Evolutionary conservation across 2,797 vertebrate genomes (phyloP).

Genomic region (Agapornis canus): DNA sequence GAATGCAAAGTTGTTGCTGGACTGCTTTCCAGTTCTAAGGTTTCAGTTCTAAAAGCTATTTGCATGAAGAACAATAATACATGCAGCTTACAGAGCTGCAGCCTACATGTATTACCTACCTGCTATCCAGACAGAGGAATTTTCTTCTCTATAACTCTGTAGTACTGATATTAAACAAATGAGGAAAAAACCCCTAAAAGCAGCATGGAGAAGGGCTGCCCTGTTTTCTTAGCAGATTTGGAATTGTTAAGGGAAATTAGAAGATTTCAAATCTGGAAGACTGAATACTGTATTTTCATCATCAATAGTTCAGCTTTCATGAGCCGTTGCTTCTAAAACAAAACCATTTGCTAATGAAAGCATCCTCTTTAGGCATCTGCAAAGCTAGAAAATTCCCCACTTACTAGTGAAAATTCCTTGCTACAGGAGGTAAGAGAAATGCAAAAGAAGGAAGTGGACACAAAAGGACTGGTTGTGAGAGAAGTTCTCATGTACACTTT

Average conservation of each 20-base stretch:
- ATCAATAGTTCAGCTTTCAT: background rate
- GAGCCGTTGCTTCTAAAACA: background rate
- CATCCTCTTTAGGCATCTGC: background rate
- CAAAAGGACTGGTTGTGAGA: background rate
- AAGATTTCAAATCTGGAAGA: background rate
- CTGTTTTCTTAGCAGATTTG: background rate
- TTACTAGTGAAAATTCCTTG: background rate
- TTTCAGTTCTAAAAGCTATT: background rate
- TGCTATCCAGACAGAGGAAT: background rate
- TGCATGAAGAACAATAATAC: background rate
- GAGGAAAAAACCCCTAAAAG: background rate
- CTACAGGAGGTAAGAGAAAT: background rate
- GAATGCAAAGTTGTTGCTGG: background rate
- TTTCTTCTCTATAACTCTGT: background rate
- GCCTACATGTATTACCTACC: rapidly evolving
- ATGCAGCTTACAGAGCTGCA: background rate
- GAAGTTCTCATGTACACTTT: background rate
- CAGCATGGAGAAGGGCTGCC: background rate
- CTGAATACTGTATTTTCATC: background rate
- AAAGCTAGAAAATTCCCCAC: background rate
- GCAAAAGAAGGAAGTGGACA: background rate
- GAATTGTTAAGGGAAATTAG: background rate
- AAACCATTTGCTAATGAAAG: background rate
- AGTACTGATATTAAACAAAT: background rate
- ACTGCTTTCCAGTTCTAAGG: rapidly evolving